Evolutionary conservation across 2,888 invertebrate species (phyloP), one percentile per base, ranked within the genome.

Genomic region (Papilio demoleus): DNA sequence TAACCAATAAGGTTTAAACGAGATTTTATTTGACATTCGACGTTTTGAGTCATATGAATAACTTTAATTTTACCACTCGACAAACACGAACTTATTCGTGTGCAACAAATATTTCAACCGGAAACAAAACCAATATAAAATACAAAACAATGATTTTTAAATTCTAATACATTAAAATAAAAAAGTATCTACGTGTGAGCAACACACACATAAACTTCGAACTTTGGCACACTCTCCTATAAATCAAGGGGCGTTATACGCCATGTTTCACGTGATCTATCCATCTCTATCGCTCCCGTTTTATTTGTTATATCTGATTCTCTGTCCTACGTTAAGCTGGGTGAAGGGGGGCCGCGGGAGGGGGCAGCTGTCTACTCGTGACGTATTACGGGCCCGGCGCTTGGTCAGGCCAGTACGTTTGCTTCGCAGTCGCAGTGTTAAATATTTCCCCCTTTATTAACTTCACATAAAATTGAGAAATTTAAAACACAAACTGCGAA

Each of bases 221-320:
- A 92, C 88, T 92, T 92, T 90, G 91, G 92, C 90, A 90, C 87
- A 88, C 87, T 87, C 74, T 71, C 87, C 84, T 83, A 93, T 93
- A 92, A 93, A 93, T 93, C 92, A 93, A 90, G 92, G 91, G 92
- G 93, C 92, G 93, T 92, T 92, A 90, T 93, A 88, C 93, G 93
- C 93, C 93, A 93, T 93, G 92, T 93, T 93, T 92, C 90, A 92
- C 88, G 84, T 86, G 87, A 81, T 83, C 80, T 76, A 79, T 80
- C 83, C 79, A 77, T 90, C 88, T 86, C 87, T 85, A 80, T 92
- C 86, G 73, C 87, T 82, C 92, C 78, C 77, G 75, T 68, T 75
- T 73, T 72, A 81, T 82, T 81, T 78, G 79, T 81, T 76, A 83
- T 90, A 77, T 74, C 76, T 80, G 80, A 79, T 80, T 90, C 88